Evolutionary conservation across 2,113 vertebrate species (phyloP), one percentile per base, ranked within the genome.

Genomic region (Phylloscopus trochiloides): DNA sequence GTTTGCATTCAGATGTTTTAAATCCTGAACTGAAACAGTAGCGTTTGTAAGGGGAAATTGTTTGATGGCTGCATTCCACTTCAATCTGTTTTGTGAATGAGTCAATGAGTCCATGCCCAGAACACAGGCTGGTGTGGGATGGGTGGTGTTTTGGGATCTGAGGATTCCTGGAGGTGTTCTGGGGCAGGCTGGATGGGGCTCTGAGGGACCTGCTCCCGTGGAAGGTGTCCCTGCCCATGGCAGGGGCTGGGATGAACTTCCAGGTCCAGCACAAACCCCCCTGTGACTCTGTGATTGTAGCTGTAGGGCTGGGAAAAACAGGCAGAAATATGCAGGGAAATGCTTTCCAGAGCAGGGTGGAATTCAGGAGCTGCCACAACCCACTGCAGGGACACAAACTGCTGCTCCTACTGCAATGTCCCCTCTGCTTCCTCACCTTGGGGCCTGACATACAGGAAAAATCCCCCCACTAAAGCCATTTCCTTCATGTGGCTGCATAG

Each of bases 361-460:
- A 72, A 92, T 29, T 61, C 2, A 0, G 29, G 10, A 86, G 4
- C 14, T 34, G 31, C 24, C 42, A 54, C n/a, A 52, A 32, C 7
- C 31, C 28, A 10, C 26, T 32, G 21, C 2, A 4, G 40, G 4
- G 12, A 4, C 29, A 50, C 2, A 2, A 7, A 31, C 18, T 15
- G 31, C 66, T 63, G 59, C 10, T 87, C 14, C 72, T 83, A 2
- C 9, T 68, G 31, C 32, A 62, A 9, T 38, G 40, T 34, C 25
- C 9, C 26, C 12, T 40, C 50, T 67, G 21, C 36, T 82, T 32
- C 52, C 21, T 43, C 38, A 21, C 63, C 31, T 17, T n/a, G 17
- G 32, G 9, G 8, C 28, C 52, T n/a, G 36, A 40, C 13, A 47
- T 2, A 11, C 31, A 88, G 43, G 6, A 36, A 63, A 63, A 36